These are phyloP conservation scores for Onychomys arenicola DNA, from an alignment of 2,797 vertebrate genomes.

Conservation along the genomic window DNA sequence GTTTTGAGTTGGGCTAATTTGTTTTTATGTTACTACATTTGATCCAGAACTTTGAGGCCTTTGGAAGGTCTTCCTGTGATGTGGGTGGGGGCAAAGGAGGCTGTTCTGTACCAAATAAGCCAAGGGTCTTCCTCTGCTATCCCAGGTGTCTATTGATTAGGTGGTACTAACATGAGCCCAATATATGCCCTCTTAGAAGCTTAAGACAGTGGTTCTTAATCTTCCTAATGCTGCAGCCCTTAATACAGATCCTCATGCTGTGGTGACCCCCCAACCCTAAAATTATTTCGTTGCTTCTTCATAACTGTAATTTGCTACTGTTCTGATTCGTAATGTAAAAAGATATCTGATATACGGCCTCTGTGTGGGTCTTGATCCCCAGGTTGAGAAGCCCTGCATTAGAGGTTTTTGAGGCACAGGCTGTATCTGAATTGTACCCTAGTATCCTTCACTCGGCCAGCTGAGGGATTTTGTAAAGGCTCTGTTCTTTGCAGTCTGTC, in stretches of 20 bases:
- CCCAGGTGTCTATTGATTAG: not conserved
- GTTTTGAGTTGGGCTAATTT: not conserved
- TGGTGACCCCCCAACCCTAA: not conserved
- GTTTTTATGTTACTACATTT: not conserved
- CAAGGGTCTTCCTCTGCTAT: not conserved
- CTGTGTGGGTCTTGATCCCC: not conserved
- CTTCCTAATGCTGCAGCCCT: not conserved
- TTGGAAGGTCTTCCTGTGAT: not conserved
- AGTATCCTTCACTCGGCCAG: not conserved
- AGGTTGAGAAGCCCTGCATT: not conserved
- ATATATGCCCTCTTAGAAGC: not conserved
- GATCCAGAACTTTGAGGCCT: not conserved
- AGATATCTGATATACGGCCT: not conserved
- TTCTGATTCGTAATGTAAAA: not conserved
- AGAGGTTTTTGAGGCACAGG: not conserved
- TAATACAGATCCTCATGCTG: not conserved
- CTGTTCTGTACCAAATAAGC: not conserved
- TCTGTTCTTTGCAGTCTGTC: not conserved
- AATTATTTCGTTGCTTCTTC: not conserved
- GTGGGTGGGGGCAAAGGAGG: not conserved
- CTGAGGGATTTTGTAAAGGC: not conserved
- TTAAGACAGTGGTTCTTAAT: no score
- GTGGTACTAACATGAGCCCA: not conserved
- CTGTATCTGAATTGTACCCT: not conserved
- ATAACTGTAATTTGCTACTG: not conserved